Percentiles rank a stretch among this genome's conserved stretches.
Conservation (phyloP, 2,888 invertebrate genomes). For the Dugesia japonica region DNA sequence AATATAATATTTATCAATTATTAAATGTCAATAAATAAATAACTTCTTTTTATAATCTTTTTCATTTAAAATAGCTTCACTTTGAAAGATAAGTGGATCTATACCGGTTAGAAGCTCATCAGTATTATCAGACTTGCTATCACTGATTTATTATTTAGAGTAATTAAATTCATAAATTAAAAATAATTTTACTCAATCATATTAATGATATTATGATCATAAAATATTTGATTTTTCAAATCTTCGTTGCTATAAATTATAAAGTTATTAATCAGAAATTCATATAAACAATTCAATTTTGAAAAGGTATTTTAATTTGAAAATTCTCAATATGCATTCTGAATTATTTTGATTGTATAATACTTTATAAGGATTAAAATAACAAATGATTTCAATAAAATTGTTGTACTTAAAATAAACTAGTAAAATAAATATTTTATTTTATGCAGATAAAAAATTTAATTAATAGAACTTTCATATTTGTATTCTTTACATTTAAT, state of each 20-base stretch:
- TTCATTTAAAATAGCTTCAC: neutral
- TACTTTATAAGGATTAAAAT: too few species aligned
- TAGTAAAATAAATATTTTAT: too few species aligned
- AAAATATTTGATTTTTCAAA: neutral
- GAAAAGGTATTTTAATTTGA: too few species aligned
- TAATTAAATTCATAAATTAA: neutral
- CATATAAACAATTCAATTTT: neutral
- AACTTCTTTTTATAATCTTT: slow-evolving; percentile 3
- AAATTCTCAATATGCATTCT: too few species aligned
- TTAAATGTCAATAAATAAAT: neutral
- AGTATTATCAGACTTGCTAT: neutral
- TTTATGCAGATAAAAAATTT: too few species aligned
- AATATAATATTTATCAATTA: too few species aligned
- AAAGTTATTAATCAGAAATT: neutral
- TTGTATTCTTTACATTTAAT: too few species aligned
- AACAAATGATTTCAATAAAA: too few species aligned
- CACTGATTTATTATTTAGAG: neutral
- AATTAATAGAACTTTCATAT: too few species aligned
- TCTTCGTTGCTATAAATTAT: neutral
- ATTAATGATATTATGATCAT: too few species aligned
- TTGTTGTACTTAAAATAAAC: too few species aligned
- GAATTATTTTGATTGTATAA: too few species aligned
- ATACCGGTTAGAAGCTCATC: neutral
- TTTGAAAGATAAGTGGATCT: neutral
- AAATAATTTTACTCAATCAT: neutral